Conservation (phyloP, 2,113 vertebrate genomes). For the Notechis scutatus region DNA sequence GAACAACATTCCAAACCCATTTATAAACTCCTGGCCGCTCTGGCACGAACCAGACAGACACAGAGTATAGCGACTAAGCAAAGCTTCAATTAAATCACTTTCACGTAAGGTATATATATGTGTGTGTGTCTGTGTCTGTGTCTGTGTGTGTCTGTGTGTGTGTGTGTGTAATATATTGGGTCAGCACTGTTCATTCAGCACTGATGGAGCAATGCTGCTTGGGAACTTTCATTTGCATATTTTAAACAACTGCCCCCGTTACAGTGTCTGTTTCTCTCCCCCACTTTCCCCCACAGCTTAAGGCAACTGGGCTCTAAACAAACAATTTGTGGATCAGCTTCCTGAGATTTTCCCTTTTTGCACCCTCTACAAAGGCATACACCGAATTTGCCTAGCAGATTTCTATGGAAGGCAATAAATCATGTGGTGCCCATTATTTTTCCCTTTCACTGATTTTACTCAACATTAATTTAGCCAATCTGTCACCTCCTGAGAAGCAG, state of each 20-base stretch:
- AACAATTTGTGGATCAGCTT: slow-evolving; percentile 23
- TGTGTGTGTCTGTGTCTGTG: too few species aligned
- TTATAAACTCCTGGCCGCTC: slow-evolving; percentile 79
- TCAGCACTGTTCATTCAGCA: slow-evolving; percentile 33
- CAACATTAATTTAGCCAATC: slow-evolving; percentile 20
- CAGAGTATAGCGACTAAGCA: slow-evolving; percentile 63
- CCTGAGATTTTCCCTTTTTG: background rate
- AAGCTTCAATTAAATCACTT: slow-evolving; percentile 77
- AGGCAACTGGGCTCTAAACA: slow-evolving; percentile 36
- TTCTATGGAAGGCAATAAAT: slow-evolving; percentile 53
- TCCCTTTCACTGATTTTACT: slow-evolving; percentile 55
- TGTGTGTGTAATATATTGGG: slow-evolving; percentile 51
- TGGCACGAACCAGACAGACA: slow-evolving; percentile 61
- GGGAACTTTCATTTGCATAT: slow-evolving; percentile 63
- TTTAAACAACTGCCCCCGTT: slow-evolving; percentile 49
- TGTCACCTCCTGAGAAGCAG: slow-evolving; percentile 18
- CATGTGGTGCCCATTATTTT: slow-evolving; percentile 42
- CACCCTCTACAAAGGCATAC: slow-evolving; percentile 2
- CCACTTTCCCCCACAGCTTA: background rate
- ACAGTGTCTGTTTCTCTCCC: slow-evolving; percentile 10
- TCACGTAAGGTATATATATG: slow-evolving; percentile 47
- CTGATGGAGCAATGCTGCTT: slow-evolving; percentile 51
- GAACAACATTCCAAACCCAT: slow-evolving; percentile 80
- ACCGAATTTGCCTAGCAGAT: slow-evolving; percentile 47
- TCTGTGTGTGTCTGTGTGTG: too few species aligned